phyloP scores from a whole-genome alignment of 2,797 vertebrate genomes.

The Poliocrania exsul region DNA sequence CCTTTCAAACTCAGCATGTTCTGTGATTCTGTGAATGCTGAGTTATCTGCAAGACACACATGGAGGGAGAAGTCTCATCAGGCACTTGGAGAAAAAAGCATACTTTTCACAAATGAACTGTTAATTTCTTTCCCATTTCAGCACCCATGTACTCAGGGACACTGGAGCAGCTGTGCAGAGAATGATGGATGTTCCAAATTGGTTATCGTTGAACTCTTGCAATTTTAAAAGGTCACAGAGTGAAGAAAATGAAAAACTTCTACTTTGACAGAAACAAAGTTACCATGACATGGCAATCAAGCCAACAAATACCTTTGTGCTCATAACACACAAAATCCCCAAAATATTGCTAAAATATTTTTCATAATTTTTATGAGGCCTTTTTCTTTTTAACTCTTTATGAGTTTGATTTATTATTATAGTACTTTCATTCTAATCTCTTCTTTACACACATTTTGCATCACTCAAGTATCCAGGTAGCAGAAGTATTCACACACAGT shows the following conservation, averaged over 20 bases:
- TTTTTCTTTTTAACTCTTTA: background rate
- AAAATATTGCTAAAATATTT: background rate
- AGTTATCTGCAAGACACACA: conserved; percentile 7
- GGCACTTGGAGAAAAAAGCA: background rate
- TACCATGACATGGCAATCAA: background rate
- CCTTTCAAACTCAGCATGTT: background rate
- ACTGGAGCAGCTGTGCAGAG: conserved; percentile 40
- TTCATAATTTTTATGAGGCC: background rate
- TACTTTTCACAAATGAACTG: conserved; percentile 22
- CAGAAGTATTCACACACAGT: background rate
- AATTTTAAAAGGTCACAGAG: conserved; percentile 8
- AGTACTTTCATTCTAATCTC: background rate
- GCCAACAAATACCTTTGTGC: background rate
- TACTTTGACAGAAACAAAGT: conserved; percentile 10
- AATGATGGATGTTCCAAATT: conserved; percentile 43
- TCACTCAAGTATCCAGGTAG: background rate
- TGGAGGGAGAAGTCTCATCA: background rate
- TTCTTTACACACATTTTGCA: background rate
- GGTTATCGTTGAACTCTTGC: conserved; percentile 19
- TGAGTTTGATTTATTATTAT: background rate
- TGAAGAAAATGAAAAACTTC: conserved; percentile 13
- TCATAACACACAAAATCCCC: background rate
- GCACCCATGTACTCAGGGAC: conserved; percentile 31
- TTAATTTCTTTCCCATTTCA: conserved; percentile 64
- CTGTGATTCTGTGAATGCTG: background rate